Conservation (phyloP, 2,888 invertebrate genomes). For the Phymatocera aterrima region DNA sequence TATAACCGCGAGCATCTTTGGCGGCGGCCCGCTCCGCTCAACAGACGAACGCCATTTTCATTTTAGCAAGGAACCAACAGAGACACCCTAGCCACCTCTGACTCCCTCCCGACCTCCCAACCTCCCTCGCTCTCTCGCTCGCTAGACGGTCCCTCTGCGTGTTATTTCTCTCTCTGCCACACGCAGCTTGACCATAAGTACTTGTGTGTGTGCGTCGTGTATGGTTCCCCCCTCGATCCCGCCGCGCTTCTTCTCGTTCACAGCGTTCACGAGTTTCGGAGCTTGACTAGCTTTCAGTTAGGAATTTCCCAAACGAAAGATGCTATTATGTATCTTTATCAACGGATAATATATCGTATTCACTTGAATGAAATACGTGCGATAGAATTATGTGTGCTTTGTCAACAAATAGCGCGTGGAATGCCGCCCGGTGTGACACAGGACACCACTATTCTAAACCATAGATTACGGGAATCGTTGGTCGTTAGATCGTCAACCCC, state of each 20-base stretch:
- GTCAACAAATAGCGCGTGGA: slow-evolving; percentile 37
- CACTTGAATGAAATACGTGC: slow-evolving; percentile 1
- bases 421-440: slow-evolving; percentile 44
- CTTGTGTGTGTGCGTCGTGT: background rate
- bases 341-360: background rate
- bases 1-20: slow-evolving; percentile 58
- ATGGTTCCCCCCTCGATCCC: background rate
- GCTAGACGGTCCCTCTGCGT: background rate
- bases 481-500: background rate
- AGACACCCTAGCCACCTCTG: slow-evolving; percentile 26
- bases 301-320: background rate
- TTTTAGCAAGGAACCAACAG: slow-evolving; percentile 57
- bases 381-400: slow-evolving; percentile 37
- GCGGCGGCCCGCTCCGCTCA: slow-evolving; percentile 63
- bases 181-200: slow-evolving; percentile 8
- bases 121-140: background rate
- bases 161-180: slow-evolving; percentile 2
- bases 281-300: background rate
- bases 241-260: background rate
- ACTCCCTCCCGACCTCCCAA: slow-evolving; percentile 4
- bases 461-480: background rate
- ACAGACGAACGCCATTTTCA: slow-evolving; percentile 72
- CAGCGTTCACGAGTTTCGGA: background rate
- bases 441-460: background rate
- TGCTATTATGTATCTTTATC: background rate